Conservation (phyloP, 1,140 invertebrate species). For the Sweltsa coloradensis region DNA sequence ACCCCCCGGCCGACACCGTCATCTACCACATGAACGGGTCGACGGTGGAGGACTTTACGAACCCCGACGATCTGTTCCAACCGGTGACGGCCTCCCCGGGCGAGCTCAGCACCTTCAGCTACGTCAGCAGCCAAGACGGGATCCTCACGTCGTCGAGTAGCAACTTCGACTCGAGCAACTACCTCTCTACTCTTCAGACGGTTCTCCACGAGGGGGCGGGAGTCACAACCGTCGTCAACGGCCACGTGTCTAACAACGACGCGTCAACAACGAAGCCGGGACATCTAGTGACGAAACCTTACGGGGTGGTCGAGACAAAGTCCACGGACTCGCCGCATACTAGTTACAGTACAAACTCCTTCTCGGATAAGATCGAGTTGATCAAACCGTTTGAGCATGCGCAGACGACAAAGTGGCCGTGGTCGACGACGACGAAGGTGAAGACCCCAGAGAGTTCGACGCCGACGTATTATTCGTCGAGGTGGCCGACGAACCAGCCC, state of each 20-base stretch:
- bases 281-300: no score
- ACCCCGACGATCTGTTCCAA: constrained; percentile 40
- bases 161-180: not conserved
- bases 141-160: not conserved
- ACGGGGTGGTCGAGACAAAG: no score
- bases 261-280: constrained; percentile 23
- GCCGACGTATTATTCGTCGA: constrained; percentile 1
- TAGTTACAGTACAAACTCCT: no score
- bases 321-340: no score
- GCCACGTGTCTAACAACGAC: constrained; percentile 23
- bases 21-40: constrained; percentile 48
- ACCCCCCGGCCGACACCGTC: constrained; percentile 48
- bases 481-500: constrained; percentile 1
- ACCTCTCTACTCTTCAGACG: not conserved
- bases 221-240: no score
- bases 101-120: constrained; percentile 14
- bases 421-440: no score
- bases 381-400: no score
- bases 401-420: constrained; percentile 19
- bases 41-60: constrained; percentile 37
- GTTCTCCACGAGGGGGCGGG: no score
- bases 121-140: constrained; percentile 2
- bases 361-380: no score
- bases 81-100: constrained; percentile 7
- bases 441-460: not conserved